phyloP scores from a whole-genome alignment of 1,140 invertebrate genomes.

The Globodera rostochiensis region DNA sequence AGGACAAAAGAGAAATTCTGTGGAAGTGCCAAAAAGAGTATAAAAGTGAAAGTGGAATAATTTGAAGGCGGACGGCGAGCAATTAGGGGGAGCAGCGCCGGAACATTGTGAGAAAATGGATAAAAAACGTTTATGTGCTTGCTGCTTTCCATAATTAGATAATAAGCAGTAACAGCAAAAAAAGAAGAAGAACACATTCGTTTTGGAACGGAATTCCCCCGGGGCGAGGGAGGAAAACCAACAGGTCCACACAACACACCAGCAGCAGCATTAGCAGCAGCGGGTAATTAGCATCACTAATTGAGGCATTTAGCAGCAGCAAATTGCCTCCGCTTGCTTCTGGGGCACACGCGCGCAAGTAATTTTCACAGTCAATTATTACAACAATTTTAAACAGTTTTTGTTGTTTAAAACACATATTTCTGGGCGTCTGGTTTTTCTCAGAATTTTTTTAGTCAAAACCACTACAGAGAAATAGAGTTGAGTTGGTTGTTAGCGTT shows the following conservation, averaged over 20 bases:
- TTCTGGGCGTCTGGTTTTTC: no score
- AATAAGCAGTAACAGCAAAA: neutral
- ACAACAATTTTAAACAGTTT: no score
- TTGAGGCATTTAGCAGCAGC: neutral
- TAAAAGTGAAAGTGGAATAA: neutral
- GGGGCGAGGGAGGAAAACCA: no score
- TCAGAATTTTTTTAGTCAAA: no score
- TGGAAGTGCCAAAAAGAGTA: neutral
- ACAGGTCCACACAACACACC: neutral
- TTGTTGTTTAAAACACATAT: no score
- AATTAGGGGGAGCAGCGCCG: neutral
- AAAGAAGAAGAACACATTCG: neutral
- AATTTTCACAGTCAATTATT: no score
- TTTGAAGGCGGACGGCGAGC: neutral
- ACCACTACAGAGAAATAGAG: no score
- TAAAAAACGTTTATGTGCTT: neutral
- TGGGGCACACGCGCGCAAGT: no score
- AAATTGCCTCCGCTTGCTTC: no score
- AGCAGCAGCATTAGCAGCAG: neutral
- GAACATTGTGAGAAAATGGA: no score
- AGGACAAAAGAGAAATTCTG: neutral
- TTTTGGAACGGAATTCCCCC: no score
- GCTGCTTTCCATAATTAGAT: neutral
- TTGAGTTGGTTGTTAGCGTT: no score
- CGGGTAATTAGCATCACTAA: neutral